Base-by-base conservation (phyloP, 2,888 invertebrate genomes). In the Macrophya annulata region DNA sequence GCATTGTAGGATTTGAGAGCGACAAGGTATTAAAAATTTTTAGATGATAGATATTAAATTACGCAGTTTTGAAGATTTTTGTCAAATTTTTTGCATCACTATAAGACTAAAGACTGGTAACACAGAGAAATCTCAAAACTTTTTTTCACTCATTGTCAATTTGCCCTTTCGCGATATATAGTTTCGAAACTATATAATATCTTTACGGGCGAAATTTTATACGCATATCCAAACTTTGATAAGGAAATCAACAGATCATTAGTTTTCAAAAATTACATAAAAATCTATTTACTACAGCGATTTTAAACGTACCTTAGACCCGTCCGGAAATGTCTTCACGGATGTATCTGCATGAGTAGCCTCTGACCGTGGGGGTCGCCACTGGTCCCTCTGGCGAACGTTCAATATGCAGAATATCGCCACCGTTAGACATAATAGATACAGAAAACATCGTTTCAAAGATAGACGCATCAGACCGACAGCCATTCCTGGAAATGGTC, bases 391-490 rank as follows among this genome's bases (percentile, higher is more conserved):
- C 88, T 94, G 93, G 59, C 92, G 90, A 0, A 95, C 93, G 92
- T 94, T 95, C 89, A 95, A 93, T 87, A 94, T 94, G 89, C 95
- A 94, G 89, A 95, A 93, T 85, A 95, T 90, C 89, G 94, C 91
- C 81, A 95, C 94, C 85, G 94, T 94, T 89, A 94, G 93, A 89
- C 94, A 94, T 88, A 94, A 92, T 86, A 94, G 94, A 90, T 95
- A 94, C 89, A 95, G 94, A 92, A 95, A 95, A 91, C 95, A 95
- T 92, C 95, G 94, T 89, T 95, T 95, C 87, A 95, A 91, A 86
- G 95, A 95, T 89, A 95, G 93, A 92, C 95, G 95, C 89, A 94
- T 94, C 91, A 95, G 94, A 93, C 94, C 94, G 95, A 95, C 95
- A 89, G 91, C 92, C 91, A 85, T 82, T 83, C 76, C 86, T 40